Base-by-base conservation (phyloP, 2,113 vertebrate species). In the Meriones unguiculatus region DNA sequence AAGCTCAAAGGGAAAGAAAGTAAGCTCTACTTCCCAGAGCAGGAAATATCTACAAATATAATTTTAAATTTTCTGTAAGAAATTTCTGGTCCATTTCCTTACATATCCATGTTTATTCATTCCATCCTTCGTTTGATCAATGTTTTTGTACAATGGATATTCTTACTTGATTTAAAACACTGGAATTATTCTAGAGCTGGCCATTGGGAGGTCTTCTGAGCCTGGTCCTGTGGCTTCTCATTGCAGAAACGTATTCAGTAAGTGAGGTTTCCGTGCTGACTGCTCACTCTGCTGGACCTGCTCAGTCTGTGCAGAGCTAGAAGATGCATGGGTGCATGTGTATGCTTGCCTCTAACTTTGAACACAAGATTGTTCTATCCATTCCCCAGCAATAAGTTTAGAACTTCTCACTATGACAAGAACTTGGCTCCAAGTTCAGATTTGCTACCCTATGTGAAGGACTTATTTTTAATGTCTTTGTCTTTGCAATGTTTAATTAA, bases 361-460 rank as follows among this genome's bases (percentile, higher is more conserved):
- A 41, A 30, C 46, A 82, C 12, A 62, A 22, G 6, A 54, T 64
- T 88, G 64, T 13, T 70, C 69, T 57, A 89, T n/a, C 59, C 54
- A 69, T 82, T 46, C 82, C 64, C 62, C 7, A 14, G 38, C 75
- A 32, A 67, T 65, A 30, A 54, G 62, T 69, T 90, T 87, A 85
- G 64, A 77, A 91, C 64, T 84, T 95, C 78, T 59, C 84, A 67
- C 77, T 89, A 20, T 65, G 64, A 85, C 10, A 78, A 77, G 92
- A 72, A 85, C n/a, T n/a, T 91, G 46, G 41, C 13, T 93, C 30
- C 41, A 70, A 35, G 90, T 95, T 81, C 59, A 95, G 57, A 92
- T 62, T 87, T 84, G 62, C 22, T 84, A n/a, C 25, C 84, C n/a
- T 70, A 67, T 35, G 38, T 17, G 38, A 85, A 90, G 32, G 28